Base-by-base conservation (phyloP, 1,140 invertebrate genomes). In the Latrodectus geometricus region DNA sequence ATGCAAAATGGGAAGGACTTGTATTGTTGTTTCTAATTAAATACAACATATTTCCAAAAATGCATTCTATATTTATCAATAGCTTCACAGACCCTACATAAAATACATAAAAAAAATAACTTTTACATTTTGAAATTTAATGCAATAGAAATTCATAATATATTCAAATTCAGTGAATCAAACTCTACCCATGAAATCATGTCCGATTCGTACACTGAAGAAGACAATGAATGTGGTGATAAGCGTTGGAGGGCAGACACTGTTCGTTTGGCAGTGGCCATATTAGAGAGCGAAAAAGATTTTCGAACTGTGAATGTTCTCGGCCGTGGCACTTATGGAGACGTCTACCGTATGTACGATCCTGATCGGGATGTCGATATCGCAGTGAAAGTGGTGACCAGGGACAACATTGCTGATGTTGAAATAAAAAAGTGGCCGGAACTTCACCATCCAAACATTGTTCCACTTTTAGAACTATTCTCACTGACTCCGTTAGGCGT, bases 311-410 rank as follows among this genome's bases (percentile, higher is more conserved):
- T 77, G 15, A 48, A 54, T 9, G 14, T 70, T 15, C 83, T 85
- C 9, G 83, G 83, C n/a, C 17, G 54, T 68, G 83, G 83, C 15
- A 85, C 83, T 9, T 85, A 85, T 15, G 83, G 83, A 4, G 75
- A 70, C 48, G 83, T 85, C 0, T 85, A 48, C 49, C 21, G 23
- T 21, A 77, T 85, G 75, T 76, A 69, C 21, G 83, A 85, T 56
- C 49, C 65, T 20, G 35, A 61, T 0, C 35, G 83, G 35, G 23
- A 77, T 3, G 48, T 14, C 0, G 15, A 76, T 7, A n/a, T 85
- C 8, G 83, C 83, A 11, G 83, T 76, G 12, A 84, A 84, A 75
- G 73, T 84, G 4, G 73, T 84, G 9, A 75, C 81, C 0, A 23
- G 72, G 0, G 72, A 75, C 12, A 84, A 75, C 20, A 75, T 68